Conservation (phyloP, 2,113 vertebrate genomes). For the Osmerus eperlanus region DNA sequence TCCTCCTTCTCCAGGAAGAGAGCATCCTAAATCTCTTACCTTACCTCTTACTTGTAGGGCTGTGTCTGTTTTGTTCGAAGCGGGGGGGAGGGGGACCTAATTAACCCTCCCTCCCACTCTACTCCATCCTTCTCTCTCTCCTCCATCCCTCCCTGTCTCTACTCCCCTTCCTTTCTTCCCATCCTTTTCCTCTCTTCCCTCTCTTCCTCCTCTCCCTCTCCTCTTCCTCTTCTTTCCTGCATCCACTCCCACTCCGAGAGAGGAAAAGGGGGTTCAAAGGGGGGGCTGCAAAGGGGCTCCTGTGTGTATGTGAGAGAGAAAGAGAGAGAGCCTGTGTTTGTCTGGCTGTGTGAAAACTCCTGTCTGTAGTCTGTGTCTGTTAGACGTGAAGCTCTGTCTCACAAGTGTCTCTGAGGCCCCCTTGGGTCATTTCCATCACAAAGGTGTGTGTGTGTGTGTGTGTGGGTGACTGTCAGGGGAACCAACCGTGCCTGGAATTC, state of each 20-base stretch:
- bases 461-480: slow-evolving; percentile 19
- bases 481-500: slow-evolving; percentile 43
- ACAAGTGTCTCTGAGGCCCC: slow-evolving; percentile 27
- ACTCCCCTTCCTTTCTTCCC: neutral
- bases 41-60: no score
- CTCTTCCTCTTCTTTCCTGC: slow-evolving; percentile 7
- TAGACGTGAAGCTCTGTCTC: slow-evolving; percentile 28
- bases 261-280: neutral
- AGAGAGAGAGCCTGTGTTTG: no score
- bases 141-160: neutral
- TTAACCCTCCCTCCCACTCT: no score
- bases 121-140: slow-evolving; percentile 21
- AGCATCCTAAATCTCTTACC: no score
- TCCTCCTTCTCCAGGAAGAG: no score
- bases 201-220: neutral
- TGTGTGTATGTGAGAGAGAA: neutral
- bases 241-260: neutral
- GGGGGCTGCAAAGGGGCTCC: neutral
- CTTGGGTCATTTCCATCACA: slow-evolving; percentile 56
- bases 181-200: neutral
- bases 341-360: neutral
- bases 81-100: no score
- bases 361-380: slow-evolving; percentile 2
- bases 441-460: slow-evolving; percentile 30
- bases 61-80: no score